Evolutionary conservation across 1,140 invertebrate species (phyloP).

Genomic region (Nasonia vitripennis): DNA sequence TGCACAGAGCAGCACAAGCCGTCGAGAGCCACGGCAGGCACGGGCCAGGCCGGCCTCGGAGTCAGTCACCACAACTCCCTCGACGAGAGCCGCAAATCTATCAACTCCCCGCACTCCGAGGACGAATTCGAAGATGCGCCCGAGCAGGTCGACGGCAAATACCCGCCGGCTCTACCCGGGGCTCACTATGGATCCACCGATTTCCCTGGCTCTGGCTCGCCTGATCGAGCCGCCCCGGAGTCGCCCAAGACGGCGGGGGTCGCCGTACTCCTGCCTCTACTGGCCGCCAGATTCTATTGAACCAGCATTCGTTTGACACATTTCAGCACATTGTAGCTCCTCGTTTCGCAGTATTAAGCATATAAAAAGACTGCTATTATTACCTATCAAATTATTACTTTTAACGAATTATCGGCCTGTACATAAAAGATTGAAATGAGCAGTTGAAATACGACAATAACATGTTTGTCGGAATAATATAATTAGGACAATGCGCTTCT

Average conservation of each 20-base stretch:
- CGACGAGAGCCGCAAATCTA: neutral
- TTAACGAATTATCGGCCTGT: no score
- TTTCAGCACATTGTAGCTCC: no score
- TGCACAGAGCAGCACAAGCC: neutral
- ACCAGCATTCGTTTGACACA: neutral
- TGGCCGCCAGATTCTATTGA: neutral
- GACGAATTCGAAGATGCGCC: neutral
- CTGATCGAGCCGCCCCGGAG: neutral
- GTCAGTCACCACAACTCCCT: neutral
- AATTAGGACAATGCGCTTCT: no score
- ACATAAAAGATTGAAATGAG: no score
- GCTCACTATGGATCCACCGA: slow-evolving; percentile 10
- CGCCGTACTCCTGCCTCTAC: neutral
- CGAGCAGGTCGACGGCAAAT: neutral
- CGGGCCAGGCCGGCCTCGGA: neutral
- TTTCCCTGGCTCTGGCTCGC: neutral
- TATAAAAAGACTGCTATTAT: no score
- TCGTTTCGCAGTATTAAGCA: no score
- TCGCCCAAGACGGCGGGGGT: neutral
- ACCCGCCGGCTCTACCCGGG: neutral
- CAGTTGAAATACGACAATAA: no score
- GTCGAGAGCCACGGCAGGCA: neutral
- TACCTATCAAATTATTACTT: no score
- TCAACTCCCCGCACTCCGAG: neutral
- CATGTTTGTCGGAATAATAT: no score